Conservation (phyloP, 1,140 invertebrate genomes). For the Carcinoscorpius rotundicauda region DNA sequence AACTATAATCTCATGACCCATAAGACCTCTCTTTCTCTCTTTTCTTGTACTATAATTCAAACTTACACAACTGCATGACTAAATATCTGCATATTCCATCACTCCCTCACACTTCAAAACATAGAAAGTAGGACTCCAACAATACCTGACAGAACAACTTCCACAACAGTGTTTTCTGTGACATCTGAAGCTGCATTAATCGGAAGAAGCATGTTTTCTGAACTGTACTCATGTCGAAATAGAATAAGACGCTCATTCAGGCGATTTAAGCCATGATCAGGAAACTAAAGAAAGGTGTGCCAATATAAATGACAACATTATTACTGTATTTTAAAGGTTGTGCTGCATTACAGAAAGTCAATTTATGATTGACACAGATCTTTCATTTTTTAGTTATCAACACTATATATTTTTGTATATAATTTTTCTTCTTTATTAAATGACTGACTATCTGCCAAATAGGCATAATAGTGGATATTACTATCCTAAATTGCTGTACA, state of each 20-base stretch:
- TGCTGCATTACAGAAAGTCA: not conserved
- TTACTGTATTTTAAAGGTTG: not conserved
- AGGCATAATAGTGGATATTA: too few species aligned
- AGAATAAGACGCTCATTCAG: constrained; percentile 74
- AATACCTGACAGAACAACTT: constrained; percentile 83
- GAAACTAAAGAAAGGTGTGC: constrained; percentile 50
- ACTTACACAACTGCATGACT: too few species aligned
- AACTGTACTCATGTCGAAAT: constrained; percentile 89
- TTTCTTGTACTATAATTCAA: too few species aligned
- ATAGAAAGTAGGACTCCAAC: not conserved
- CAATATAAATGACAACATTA: not conserved
- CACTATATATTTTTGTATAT: not conserved
- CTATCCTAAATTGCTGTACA: too few species aligned
- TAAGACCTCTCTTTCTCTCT: too few species aligned
- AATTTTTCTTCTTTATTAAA: too few species aligned
- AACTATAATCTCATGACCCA: too few species aligned
- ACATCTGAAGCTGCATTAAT: constrained; percentile 64
- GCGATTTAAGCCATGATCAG: constrained; percentile 82
- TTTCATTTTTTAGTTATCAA: not conserved
- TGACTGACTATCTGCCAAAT: too few species aligned
- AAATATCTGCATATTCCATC: too few species aligned
- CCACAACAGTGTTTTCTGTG: constrained; percentile 82
- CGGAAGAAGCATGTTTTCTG: constrained; percentile 80
- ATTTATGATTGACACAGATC: not conserved
- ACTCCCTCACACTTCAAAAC: too few species aligned